Evolutionary conservation across 2,113 vertebrate species (phyloP).

Genomic region (Psophia crepitans): DNA sequence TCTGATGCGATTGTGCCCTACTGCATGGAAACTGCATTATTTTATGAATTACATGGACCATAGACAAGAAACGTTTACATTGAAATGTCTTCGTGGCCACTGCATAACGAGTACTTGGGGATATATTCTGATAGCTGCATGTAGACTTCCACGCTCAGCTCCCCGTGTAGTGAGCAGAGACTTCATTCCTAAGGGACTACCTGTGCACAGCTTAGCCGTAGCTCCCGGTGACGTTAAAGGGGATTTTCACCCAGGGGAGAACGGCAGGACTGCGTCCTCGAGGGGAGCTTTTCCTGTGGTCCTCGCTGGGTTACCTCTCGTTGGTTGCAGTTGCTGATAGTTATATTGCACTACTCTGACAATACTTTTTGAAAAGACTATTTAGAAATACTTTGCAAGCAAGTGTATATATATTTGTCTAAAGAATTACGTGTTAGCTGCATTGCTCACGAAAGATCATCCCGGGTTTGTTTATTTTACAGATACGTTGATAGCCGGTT

Average conservation of each 20-base stretch:
- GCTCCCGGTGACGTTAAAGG: not conserved
- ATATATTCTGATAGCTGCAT: slow-evolving; percentile 56
- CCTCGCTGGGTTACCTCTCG: not conserved
- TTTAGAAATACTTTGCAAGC: slow-evolving; percentile 51
- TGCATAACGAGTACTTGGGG: slow-evolving; percentile 56
- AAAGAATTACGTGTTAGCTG: slow-evolving; percentile 52
- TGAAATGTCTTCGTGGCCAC: slow-evolving; percentile 62
- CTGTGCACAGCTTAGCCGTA: not conserved
- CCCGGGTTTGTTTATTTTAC: slow-evolving; percentile 68
- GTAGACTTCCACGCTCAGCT: slow-evolving; percentile 34
- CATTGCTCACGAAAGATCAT: slow-evolving; percentile 56
- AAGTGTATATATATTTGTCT: slow-evolving; percentile 57
- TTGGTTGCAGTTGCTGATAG: slow-evolving; percentile 26
- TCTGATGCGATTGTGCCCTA: slow-evolving; percentile 8
- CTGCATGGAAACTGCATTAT: slow-evolving; percentile 65
- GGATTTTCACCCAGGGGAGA: not conserved
- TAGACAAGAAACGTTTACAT: slow-evolving; percentile 57
- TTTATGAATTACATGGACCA: slow-evolving; percentile 56
- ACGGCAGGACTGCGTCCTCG: not conserved
- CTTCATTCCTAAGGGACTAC: slow-evolving; percentile 29
- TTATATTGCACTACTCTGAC: slow-evolving; percentile 73
- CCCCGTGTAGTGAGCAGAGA: slow-evolving; percentile 18
- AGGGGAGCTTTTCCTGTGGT: not conserved
- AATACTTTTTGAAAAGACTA: slow-evolving; percentile 46
- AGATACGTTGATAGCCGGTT: slow-evolving; percentile 49